phyloP scores from a whole-genome alignment of 2,113 vertebrate genomes.

The Strigops habroptila region DNA sequence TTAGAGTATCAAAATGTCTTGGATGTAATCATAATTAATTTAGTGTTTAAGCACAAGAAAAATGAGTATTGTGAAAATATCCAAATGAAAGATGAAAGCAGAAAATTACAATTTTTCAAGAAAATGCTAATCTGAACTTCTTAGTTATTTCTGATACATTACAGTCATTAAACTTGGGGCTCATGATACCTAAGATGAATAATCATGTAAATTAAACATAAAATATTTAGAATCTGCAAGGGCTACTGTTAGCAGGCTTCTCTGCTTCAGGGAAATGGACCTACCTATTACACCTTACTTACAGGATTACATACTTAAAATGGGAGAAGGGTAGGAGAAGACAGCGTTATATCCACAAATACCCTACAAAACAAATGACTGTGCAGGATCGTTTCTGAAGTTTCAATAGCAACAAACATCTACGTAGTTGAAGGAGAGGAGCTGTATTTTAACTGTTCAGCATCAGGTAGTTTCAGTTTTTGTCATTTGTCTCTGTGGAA shows the following conservation, averaged over 20 bases:
- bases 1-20: background rate
- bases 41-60: background rate
- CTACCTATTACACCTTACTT: background rate
- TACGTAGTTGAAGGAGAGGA: background rate
- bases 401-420: background rate
- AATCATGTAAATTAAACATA: background rate
- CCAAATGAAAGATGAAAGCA: background rate
- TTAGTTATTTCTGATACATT: background rate
- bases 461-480: background rate
- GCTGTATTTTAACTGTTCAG: background rate
- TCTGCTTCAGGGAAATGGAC: background rate
- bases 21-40: background rate
- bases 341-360: background rate
- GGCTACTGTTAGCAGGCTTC: background rate
- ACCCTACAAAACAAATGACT: background rate
- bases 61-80: background rate
- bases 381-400: background rate
- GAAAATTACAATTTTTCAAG: background rate
- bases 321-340: background rate
- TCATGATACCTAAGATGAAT: background rate
- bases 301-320: background rate
- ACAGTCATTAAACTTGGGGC: background rate
- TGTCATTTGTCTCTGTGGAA: background rate
- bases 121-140: background rate
- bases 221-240: background rate